Conservation (phyloP, 2,888 invertebrate genomes). For the Eucriotettix oculatus region DNA sequence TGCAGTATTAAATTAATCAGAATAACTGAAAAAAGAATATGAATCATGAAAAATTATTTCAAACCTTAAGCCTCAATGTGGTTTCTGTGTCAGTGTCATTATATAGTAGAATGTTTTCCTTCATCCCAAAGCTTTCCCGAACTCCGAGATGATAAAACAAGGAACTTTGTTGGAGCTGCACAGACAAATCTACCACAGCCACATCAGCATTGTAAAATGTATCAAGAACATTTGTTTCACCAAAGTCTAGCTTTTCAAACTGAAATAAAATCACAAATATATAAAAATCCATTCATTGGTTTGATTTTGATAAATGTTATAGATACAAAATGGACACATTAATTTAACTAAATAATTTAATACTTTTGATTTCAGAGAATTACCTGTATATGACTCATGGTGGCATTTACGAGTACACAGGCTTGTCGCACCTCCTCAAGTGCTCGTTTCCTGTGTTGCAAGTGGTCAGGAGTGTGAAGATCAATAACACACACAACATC, state of each 20-base stretch:
- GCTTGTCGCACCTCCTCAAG: constrained; percentile 72
- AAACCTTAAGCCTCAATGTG: constrained; percentile 74
- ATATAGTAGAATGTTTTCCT: constrained; percentile 75
- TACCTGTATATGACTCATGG: constrained; percentile 71
- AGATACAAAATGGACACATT: not conserved
- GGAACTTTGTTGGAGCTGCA: constrained; percentile 82
- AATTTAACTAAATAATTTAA: not conserved
- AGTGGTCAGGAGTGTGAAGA: constrained; percentile 51
- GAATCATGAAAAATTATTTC: too few species aligned
- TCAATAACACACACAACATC: constrained; percentile 82
- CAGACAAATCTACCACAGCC: constrained; percentile 84
- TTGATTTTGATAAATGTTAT: not conserved
- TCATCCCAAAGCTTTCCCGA: constrained; percentile 94
- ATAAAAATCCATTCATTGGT: not conserved
- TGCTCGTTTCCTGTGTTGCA: constrained; percentile 61
- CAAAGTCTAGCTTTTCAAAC: constrained; percentile 96
- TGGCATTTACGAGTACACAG: constrained; percentile 60
- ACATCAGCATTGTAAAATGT: constrained; percentile 98
- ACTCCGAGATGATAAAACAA: constrained; percentile 94
- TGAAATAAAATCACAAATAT: constrained; percentile 29
- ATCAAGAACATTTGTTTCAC: constrained; percentile 86
- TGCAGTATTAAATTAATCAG: too few species aligned
- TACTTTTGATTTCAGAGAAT: constrained; percentile 21
- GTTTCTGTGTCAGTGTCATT: constrained; percentile 81
- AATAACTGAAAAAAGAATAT: too few species aligned